A percentile compares a stretch with the other conserved stretches of the same genome.
Evolutionary conservation across 2,888 invertebrate species (phyloP).

Genomic region (Creontiades dilutus): DNA sequence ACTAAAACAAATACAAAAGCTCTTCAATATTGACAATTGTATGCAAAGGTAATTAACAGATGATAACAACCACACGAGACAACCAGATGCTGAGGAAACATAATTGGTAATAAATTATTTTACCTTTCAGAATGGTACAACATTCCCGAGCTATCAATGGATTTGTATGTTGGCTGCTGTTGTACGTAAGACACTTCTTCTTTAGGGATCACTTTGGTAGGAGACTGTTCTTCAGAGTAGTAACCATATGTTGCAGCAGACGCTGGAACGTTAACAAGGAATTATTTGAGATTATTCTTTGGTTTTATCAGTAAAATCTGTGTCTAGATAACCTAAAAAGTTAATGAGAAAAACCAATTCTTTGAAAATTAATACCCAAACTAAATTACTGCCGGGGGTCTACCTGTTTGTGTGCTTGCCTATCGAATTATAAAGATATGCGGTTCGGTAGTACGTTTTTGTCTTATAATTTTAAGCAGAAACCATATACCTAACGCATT

Average conservation of each 20-base stretch:
- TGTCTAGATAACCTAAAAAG: no score
- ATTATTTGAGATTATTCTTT: no score
- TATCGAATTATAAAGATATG: no score
- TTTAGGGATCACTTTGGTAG: constrained; percentile 34
- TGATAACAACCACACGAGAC: background rate
- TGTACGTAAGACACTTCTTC: constrained; percentile 52
- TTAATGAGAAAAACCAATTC: no score
- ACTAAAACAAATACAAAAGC: background rate
- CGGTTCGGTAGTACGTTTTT: no score
- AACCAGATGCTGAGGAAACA: background rate
- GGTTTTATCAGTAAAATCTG: no score
- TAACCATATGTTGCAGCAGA: constrained; percentile 40
- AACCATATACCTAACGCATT: no score
- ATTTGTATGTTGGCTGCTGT: constrained; percentile 42
- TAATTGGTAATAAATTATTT: background rate
- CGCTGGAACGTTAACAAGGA: background rate
- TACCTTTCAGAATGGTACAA: constrained; percentile 66
- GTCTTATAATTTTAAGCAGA: no score
- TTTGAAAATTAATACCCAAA: no score
- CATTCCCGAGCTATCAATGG: constrained; percentile 19
- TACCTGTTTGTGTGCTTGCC: no score
- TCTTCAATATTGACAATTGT: background rate
- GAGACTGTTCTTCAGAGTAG: constrained; percentile 44
- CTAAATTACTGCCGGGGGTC: no score
- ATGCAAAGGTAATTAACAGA: no score